Evolutionary conservation across 2,888 invertebrate genomes (phyloP).

Genomic region (Pediacus dermestoides): DNA sequence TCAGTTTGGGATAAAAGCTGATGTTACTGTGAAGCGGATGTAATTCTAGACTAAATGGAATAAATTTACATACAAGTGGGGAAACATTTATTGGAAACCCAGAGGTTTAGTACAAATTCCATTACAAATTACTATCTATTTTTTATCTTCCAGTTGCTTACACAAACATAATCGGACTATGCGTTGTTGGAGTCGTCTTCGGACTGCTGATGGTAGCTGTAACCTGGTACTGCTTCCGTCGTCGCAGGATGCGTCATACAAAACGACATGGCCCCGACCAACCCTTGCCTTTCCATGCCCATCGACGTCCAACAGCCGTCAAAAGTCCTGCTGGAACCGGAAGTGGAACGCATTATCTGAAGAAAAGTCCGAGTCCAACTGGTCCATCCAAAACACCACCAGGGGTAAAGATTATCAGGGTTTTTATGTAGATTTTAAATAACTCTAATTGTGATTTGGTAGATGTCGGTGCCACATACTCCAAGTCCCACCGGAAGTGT

Average conservation of each 20-base stretch:
- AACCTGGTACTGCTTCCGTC: slow-evolving; percentile 64
- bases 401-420: slow-evolving; percentile 41
- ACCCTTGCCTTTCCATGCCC: slow-evolving; percentile 65
- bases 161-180: slow-evolving; percentile 58
- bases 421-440: slow-evolving; percentile 11
- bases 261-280: slow-evolving; percentile 59
- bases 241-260: slow-evolving; percentile 46
- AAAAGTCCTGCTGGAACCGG: slow-evolving; percentile 76
- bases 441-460: slow-evolving; percentile 11
- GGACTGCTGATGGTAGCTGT: slow-evolving; percentile 59
- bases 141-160: slow-evolving; percentile 42
- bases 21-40: too few relatives aligned
- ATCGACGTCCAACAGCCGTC: slow-evolving; percentile 75
- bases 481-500: slow-evolving; percentile 49
- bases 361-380: slow-evolving; percentile 91
- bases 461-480: slow-evolving; percentile 48
- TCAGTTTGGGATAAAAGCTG: too few relatives aligned
- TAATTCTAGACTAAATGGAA: too few relatives aligned
- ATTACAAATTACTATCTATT: too few relatives aligned
- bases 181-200: slow-evolving; percentile 59
- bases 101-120: too few relatives aligned
- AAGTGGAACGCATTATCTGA: slow-evolving; percentile 69
- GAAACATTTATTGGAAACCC: too few relatives aligned
- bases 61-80: too few relatives aligned
- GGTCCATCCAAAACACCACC: slow-evolving; percentile 59